Conservation (phyloP, 2,888 invertebrate species). For the Synergus gifuensis region DNA sequence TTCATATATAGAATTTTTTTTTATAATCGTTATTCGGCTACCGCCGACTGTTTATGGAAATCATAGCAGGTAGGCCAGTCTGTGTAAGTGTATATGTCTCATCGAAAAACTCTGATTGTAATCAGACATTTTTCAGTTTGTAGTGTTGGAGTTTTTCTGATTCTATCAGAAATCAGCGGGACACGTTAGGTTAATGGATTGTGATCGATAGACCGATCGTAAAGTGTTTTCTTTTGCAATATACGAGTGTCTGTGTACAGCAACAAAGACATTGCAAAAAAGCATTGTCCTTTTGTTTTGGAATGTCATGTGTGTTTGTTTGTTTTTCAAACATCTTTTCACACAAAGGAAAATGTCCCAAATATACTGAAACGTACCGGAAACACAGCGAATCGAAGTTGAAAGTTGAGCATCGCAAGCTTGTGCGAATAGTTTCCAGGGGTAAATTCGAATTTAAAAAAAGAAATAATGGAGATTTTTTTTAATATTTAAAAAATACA, state of each 20-base stretch:
- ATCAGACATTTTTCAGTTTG: neutral
- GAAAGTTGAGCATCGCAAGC: slow-evolving; percentile 35
- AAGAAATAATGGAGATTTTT: neutral
- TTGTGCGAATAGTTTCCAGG: neutral
- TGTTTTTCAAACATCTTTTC: neutral
- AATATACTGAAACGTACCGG: neutral
- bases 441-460: neutral
- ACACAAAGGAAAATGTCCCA: slow-evolving; percentile 2
- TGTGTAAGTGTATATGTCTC: slow-evolving; percentile 15
- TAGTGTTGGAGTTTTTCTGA: neutral
- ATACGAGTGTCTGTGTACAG: slow-evolving; percentile 42
- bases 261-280: slow-evolving; percentile 67
- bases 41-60: slow-evolving; percentile 18
- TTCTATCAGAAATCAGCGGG: neutral
- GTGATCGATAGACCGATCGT: slow-evolving; percentile 30
- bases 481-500: too few relatives aligned
- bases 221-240: slow-evolving; percentile 11
- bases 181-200: slow-evolving; percentile 2
- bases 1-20: slow-evolving; percentile 37
- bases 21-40: slow-evolving; percentile 34
- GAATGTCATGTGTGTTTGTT: neutral
- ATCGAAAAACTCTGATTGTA: slow-evolving; percentile 29
- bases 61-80: slow-evolving; percentile 40
- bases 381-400: slow-evolving; percentile 19
- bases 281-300: slow-evolving; percentile 64